phyloP scores from a whole-genome alignment of 2,797 vertebrate species.

The Onychomys torridus region DNA sequence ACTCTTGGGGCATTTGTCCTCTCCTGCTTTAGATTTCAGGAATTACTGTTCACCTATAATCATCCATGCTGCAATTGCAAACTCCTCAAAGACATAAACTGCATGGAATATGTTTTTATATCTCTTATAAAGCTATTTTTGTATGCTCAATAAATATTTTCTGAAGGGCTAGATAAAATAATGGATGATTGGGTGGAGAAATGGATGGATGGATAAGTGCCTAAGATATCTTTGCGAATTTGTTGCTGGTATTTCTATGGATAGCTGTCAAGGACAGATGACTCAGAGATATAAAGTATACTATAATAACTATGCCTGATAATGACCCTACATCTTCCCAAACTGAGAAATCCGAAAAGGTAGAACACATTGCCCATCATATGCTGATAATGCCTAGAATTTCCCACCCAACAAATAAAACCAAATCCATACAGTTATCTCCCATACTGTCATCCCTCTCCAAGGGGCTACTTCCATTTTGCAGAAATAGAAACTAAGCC shows the following conservation, averaged over 20 bases:
- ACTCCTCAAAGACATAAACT: conserved; percentile 60
- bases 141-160: conserved; percentile 66
- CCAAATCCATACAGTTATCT: not conserved
- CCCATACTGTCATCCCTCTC: not conserved
- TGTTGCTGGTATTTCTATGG: conserved; percentile 55
- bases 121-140: conserved; percentile 8
- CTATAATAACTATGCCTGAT: conserved; percentile 35
- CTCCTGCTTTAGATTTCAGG: not conserved
- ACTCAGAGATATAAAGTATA: conserved; percentile 58
- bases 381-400: conserved; percentile 37
- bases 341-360: conserved; percentile 59
- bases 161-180: conserved; percentile 63
- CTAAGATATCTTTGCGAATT: conserved; percentile 55
- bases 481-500: not conserved
- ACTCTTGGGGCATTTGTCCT: not conserved
- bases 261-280: conserved; percentile 62
- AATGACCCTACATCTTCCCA: conserved; percentile 48
- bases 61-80: conserved; percentile 26
- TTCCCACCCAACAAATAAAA: not conserved
- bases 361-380: not conserved
- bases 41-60: not conserved
- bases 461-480: not conserved
- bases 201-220: conserved; percentile 39
- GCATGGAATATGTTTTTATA: conserved; percentile 54
- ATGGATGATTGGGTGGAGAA: conserved; percentile 55